These are phyloP conservation scores for Epinephelus awoara DNA, from an alignment of 2,797 vertebrate species.

Conservation along the genomic window DNA sequence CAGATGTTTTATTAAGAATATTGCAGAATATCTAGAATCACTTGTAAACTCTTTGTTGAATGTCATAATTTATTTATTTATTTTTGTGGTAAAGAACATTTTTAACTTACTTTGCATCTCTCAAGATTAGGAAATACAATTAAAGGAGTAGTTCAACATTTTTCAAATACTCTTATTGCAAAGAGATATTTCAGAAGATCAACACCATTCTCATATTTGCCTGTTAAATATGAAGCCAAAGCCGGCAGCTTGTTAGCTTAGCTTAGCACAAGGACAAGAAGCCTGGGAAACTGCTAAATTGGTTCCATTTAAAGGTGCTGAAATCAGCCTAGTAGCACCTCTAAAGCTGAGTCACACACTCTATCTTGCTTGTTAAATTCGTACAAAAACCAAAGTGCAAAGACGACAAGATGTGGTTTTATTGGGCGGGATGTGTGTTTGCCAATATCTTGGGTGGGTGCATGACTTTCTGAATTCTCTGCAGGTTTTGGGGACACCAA, in stretches of 20 bases:
- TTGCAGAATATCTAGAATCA: slow-evolving; percentile 7
- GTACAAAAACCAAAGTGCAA: too few species aligned
- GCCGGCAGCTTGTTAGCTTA: neutral
- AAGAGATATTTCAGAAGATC: neutral
- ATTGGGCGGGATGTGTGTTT: neutral
- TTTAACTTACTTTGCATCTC: neutral
- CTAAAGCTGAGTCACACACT: too few species aligned
- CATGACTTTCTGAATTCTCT: neutral
- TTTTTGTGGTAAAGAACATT: neutral
- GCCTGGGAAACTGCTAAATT: too few species aligned
- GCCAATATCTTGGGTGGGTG: neutral
- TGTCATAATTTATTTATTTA: too few species aligned
- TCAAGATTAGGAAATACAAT: neutral
- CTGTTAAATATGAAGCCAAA: neutral
- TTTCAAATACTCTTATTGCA: neutral
- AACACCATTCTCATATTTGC: neutral
- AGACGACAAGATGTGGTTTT: too few species aligned
- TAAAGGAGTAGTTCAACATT: neutral
- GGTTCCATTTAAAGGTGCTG: too few species aligned
- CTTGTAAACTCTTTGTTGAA: neutral
- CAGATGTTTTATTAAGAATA: neutral
- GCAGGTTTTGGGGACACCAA: neutral
- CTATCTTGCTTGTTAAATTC: too few species aligned
- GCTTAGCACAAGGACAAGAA: neutral
- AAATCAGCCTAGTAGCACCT: neutral